These are phyloP conservation scores for Zaprionus ghesquierei DNA, from an alignment of 1,140 invertebrate genomes.

Conservation along the genomic window DNA sequence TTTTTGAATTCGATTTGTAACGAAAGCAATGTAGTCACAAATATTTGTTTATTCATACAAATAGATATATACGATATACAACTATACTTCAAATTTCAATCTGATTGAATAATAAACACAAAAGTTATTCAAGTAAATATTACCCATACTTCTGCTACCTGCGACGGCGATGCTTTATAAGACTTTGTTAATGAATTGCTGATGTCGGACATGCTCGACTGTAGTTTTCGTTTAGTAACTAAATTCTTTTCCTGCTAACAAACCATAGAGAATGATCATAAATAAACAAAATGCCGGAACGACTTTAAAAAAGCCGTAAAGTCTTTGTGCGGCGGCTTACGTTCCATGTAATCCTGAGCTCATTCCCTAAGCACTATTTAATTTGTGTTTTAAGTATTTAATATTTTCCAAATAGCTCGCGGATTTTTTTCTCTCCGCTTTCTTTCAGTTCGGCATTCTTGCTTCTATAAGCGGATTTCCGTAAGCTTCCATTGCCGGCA, in stretches of 20 bases:
- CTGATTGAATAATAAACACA: too few species aligned
- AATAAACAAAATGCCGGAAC: neutral
- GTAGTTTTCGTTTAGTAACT: neutral
- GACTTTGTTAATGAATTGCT: too few species aligned
- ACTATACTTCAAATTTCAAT: too few species aligned
- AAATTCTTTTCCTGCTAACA: neutral
- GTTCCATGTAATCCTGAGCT: neutral
- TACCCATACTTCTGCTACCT: too few species aligned
- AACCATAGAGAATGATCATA: neutral
- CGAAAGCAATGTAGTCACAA: too few species aligned
- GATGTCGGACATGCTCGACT: too few species aligned
- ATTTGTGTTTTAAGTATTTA: constrained; percentile 20
- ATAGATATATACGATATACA: too few species aligned
- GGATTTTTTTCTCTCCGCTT: neutral
- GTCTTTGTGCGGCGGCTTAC: neutral
- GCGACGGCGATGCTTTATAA: too few species aligned
- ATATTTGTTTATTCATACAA: too few species aligned
- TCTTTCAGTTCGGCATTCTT: neutral
- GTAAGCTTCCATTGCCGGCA: neutral
- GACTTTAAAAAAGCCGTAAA: neutral
- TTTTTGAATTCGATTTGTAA: too few species aligned
- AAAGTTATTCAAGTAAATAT: too few species aligned
- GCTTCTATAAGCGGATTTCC: constrained; percentile 24
- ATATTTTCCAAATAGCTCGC: neutral
- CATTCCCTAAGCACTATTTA: constrained; percentile 20